Evolutionary conservation across 2,113 vertebrate genomes (phyloP).

Genomic region (Pluvianellus socialis): DNA sequence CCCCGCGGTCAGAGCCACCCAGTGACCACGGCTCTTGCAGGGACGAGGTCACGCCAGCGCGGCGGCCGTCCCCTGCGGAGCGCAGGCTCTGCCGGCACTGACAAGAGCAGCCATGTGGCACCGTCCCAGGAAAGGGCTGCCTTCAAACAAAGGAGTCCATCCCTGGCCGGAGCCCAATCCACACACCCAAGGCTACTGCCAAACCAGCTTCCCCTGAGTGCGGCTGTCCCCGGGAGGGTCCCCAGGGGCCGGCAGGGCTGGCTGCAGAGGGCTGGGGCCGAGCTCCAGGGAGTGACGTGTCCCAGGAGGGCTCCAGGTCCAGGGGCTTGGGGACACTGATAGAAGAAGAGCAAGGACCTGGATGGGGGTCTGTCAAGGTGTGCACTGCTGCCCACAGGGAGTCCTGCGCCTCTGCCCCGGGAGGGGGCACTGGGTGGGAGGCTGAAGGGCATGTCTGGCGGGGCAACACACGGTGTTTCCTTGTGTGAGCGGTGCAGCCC

Average conservation of each 20-base stretch:
- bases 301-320: fast-evolving
- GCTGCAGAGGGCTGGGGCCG: neutral
- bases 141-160: neutral
- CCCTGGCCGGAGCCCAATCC: neutral
- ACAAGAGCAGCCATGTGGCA: neutral
- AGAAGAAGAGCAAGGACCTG: neutral
- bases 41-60: neutral
- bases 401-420: fast-evolving
- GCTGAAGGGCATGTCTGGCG: fast-evolving
- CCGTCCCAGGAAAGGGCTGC: neutral
- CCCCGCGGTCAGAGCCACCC: neutral
- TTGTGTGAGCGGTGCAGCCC: neutral
- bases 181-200: neutral
- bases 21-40: neutral
- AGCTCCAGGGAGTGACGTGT: neutral
- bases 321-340: fast-evolving
- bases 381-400: fast-evolving
- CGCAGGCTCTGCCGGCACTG: neutral
- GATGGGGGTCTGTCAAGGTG: fast-evolving
- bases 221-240: neutral
- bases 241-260: neutral
- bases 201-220: neutral
- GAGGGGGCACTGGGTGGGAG: neutral
- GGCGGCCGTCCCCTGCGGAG: fast-evolving
- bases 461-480: fast-evolving